phyloP scores from a whole-genome alignment of 2,888 invertebrate species.

The Lepetodrilus schrolli region DNA sequence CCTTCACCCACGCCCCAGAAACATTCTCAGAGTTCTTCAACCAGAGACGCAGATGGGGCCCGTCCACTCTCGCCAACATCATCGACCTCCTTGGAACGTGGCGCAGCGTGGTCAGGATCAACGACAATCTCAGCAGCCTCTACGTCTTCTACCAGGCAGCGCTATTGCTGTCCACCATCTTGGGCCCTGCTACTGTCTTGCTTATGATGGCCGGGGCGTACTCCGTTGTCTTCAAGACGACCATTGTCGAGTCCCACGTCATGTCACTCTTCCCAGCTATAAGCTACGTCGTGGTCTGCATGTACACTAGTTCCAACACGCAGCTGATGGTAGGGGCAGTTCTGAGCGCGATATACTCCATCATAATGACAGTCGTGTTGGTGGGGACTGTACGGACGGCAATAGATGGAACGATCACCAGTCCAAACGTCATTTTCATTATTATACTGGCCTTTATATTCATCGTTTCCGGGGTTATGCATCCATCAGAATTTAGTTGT shows the following conservation, averaged over 20 bases:
- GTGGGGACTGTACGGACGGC: constrained; percentile 98
- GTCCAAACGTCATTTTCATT: constrained; percentile 66
- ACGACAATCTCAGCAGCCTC: constrained; percentile 67
- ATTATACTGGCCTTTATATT: constrained; percentile 88
- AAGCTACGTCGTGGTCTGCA: constrained; percentile 93
- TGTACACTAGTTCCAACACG: constrained; percentile 91
- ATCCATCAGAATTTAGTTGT: constrained; percentile 85
- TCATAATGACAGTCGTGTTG: constrained; percentile 99
- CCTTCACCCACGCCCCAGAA: constrained; percentile 97
- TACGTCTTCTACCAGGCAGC: constrained; percentile 67
- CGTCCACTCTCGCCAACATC: constrained; percentile 98
- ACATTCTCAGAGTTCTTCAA: constrained; percentile 85
- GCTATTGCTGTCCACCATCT: constrained; percentile 59
- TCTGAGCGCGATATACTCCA: constrained; percentile 88
- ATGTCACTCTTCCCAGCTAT: constrained; percentile 94
- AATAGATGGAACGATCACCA: constrained; percentile 89
- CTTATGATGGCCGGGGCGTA: constrained; percentile 98
- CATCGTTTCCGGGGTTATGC: constrained; percentile 95
- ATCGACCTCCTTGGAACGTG: constrained; percentile 84
- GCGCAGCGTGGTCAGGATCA: constrained; percentile 59
- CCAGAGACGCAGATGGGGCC: constrained; percentile 98
- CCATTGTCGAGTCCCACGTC: constrained; percentile 96
- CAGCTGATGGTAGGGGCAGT: constrained; percentile 80
- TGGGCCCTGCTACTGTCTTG: constrained; percentile 67
- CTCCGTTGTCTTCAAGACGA: constrained; percentile 96